Base-by-base conservation (phyloP, 2,888 invertebrate genomes). In the Bombylius discolor region DNA sequence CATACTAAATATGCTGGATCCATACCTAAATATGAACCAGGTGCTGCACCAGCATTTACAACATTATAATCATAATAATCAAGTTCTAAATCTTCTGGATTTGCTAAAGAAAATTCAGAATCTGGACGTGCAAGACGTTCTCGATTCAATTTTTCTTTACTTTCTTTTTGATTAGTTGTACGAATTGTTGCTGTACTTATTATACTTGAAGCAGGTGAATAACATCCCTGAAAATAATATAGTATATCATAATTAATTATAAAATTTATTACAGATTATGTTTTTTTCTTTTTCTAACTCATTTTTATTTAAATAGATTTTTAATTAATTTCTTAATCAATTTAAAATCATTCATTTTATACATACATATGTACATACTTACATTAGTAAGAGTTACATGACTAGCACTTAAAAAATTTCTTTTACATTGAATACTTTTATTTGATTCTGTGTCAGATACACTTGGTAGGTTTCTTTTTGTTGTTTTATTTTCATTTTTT, bases 1-100 rank as follows among this genome's bases (percentile, higher is more conserved):
- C 89, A 91, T 1, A 90, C 85, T 49, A 90, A 75, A 70, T 89
- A 90, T 0, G 89, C 89, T 1, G 90, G 90, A 71, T 91, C 91
- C 90, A 90, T 90, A 51, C 89, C 89, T 56, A 90, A 73, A 67
- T 89, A 90, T 0, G 89, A 90, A 31, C 90, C 91, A 4, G 91
- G 90, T 13, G 85, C 89, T 9, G 88, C 87, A 58, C 86, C 87
- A 1, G 82, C 81, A 68, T 90, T 90, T 52, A 85, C 84, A 8
- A 91, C 90, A 75, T 91, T 89, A 65, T 91, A 91, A 68, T 91
- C 90, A 67, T 91, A 90, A 66, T 91, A 91, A 69, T 91, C 91
- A 61, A 91, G 77, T 71, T 91, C 90, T 66, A 90, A 78, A 66
- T 90, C 90, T 49, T 78, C 78, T 51, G 87, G 87, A 49, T 82